Evolutionary conservation across 2,797 vertebrate genomes (phyloP).

Genomic region (Spea hammondii): DNA sequence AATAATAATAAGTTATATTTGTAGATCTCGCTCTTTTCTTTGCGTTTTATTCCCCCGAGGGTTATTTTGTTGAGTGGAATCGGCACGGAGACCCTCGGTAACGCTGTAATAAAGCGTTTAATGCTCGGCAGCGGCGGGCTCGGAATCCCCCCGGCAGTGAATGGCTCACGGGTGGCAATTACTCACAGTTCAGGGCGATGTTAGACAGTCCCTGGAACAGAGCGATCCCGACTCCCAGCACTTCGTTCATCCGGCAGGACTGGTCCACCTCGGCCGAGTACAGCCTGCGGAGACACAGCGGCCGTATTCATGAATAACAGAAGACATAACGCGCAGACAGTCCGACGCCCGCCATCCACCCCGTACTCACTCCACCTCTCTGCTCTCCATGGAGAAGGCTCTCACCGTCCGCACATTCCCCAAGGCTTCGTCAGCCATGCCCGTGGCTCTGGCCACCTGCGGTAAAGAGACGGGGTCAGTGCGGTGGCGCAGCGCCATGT

Average conservation of each 20-base stretch:
- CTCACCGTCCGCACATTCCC: conserved; percentile 90
- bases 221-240: conserved; percentile 85
- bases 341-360: neutral
- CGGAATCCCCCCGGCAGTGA: too few relatives aligned
- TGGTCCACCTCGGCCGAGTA: conserved; percentile 82
- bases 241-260: conserved; percentile 79
- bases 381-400: conserved; percentile 92
- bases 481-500: too few relatives aligned
- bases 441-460: conserved; percentile 88
- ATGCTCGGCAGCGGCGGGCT: too few relatives aligned
- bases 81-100: too few relatives aligned
- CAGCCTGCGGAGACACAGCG: conserved; percentile 66
- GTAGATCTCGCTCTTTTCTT: too few relatives aligned
- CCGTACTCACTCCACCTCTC: conserved; percentile 78
- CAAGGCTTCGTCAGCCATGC: conserved; percentile 87
- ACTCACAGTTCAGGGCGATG: conserved; percentile 88
- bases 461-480: too few relatives aligned
- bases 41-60: too few relatives aligned
- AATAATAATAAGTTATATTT: too few relatives aligned
- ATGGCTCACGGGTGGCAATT: neutral
- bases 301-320: too few relatives aligned
- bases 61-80: too few relatives aligned
- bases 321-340: neutral
- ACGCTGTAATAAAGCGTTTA: too few relatives aligned
- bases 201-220: conserved; percentile 94